Evolutionary conservation across 1,140 invertebrate species (phyloP).

Genomic region (Acromyrmex echinatior): DNA sequence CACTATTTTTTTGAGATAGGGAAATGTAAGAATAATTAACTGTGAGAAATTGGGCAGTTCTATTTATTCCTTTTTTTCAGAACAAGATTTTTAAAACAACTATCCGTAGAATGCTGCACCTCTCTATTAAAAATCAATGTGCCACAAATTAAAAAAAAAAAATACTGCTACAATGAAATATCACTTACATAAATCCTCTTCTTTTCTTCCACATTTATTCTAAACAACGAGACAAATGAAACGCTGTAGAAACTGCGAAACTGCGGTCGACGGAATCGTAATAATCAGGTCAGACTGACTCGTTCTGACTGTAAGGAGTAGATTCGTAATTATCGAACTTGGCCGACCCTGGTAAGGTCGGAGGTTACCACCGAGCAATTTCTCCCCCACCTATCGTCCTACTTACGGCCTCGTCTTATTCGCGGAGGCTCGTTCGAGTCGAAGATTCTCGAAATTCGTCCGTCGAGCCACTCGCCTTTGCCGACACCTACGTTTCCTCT

Average conservation of each 20-base stretch:
- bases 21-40: no score
- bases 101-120: no score
- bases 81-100: no score
- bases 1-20: no score
- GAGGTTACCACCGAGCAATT: slow-evolving; percentile 80
- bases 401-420: slow-evolving; percentile 72
- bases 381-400: slow-evolving; percentile 74
- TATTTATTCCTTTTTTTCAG: no score
- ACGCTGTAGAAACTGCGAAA: not conserved
- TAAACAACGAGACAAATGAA: not conserved
- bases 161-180: not conserved
- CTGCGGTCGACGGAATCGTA: not conserved
- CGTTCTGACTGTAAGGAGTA: slow-evolving; percentile 68
- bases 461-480: not conserved
- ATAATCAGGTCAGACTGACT: slow-evolving; percentile 57
- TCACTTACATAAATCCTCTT: not conserved
- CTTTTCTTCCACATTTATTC: not conserved
- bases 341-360: slow-evolving; percentile 69
- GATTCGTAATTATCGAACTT: slow-evolving; percentile 77
- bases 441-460: slow-evolving; percentile 66
- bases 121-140: no score
- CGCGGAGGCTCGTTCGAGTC: slow-evolving; percentile 69
- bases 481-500: slow-evolving; percentile 12
- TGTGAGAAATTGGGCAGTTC: no score
- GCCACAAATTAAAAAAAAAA: no score